These are phyloP conservation scores for Serilophus lunatus DNA, from an alignment of 2,113 vertebrate species.

Conservation along the genomic window DNA sequence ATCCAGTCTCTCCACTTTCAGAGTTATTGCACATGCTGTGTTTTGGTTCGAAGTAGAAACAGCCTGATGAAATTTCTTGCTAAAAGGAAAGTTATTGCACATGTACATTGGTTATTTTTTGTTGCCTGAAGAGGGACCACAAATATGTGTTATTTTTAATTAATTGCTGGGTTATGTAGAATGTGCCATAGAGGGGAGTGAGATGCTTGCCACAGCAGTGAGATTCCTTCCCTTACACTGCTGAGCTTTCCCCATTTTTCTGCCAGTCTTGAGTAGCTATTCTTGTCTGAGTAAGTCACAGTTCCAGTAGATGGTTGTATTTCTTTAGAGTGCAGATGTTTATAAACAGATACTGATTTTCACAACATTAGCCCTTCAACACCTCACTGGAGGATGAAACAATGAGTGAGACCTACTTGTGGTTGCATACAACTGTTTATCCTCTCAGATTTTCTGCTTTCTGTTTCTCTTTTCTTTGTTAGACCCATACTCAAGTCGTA, in stretches of 20 bases:
- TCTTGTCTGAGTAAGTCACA: background rate
- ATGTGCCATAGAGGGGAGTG: background rate
- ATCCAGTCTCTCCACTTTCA: background rate
- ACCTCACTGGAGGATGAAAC: background rate
- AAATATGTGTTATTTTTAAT: constrained; percentile 3
- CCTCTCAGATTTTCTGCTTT: background rate
- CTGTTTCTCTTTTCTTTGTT: background rate
- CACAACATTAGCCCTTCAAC: background rate
- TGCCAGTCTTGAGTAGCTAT: background rate
- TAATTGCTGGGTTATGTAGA: constrained; percentile 5
- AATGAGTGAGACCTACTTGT: too few relatives aligned
- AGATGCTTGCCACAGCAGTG: background rate
- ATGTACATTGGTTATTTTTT: background rate
- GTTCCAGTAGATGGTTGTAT: background rate
- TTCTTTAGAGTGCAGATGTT: background rate
- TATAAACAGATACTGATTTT: background rate
- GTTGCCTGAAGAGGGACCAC: background rate
- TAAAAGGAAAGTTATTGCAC: background rate
- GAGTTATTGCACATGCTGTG: accelerated
- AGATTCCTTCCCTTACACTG: background rate
- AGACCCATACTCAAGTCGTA: background rate
- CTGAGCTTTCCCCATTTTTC: background rate
- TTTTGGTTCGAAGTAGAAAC: background rate
- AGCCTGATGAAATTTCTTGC: background rate
- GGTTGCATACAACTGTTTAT: too few relatives aligned